Conservation (phyloP, 2,113 vertebrate genomes). For the Osmerus eperlanus region DNA sequence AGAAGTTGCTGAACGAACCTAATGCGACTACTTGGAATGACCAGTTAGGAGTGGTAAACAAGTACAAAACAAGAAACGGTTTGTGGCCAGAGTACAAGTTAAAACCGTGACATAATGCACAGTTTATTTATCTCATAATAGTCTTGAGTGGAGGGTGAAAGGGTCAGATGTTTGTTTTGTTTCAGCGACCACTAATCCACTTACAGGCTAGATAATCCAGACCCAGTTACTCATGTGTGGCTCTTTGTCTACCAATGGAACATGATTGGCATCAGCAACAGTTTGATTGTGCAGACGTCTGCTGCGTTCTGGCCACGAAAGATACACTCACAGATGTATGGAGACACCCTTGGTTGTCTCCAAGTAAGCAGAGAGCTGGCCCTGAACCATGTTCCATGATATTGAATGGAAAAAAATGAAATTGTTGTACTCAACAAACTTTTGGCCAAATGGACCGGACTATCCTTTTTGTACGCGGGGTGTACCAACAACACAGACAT, state of each 20-base stretch:
- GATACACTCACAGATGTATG: background rate
- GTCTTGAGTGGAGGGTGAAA: constrained; percentile 27
- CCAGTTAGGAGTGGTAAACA: background rate
- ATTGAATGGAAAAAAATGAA: background rate
- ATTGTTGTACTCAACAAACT: constrained; percentile 1
- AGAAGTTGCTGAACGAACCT: too few species aligned
- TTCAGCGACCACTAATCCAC: constrained; percentile 38
- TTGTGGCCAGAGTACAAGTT: background rate
- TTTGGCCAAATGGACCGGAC: constrained; percentile 9
- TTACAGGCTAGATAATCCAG: constrained; percentile 28
- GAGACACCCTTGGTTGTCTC: background rate
- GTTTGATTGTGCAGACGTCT: constrained; percentile 30
- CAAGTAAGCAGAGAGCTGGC: too few species aligned
- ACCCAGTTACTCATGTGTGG: constrained; percentile 30
- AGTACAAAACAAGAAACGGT: background rate
- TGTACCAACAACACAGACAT: too few species aligned
- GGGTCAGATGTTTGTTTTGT: constrained; percentile 26
- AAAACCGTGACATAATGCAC: background rate
- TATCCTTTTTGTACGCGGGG: constrained; percentile 19
- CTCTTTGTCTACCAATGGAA: constrained; percentile 22
- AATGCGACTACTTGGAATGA: too few species aligned
- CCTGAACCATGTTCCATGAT: too few species aligned
- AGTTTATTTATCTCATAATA: constrained; percentile 22
- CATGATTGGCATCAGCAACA: constrained; percentile 20
- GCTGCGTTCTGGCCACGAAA: background rate